Conservation (phyloP, 2,797 vertebrate genomes). For the Hozukius guyotensis region DNA sequence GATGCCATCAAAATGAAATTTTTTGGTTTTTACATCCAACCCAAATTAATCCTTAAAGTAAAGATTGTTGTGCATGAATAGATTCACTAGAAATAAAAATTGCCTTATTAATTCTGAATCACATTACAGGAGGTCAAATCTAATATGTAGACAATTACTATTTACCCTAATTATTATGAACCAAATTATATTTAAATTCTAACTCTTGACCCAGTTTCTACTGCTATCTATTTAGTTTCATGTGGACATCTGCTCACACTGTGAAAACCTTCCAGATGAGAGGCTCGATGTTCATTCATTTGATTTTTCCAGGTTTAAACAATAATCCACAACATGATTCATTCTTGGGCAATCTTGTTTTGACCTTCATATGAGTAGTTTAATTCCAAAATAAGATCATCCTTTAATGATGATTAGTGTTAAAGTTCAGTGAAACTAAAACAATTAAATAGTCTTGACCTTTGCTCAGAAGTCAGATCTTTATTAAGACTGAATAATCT, state of each 20-base stretch:
- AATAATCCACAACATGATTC: not conserved
- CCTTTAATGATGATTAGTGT: not conserved
- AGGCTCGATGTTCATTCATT: not conserved
- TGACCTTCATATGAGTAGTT: not conserved
- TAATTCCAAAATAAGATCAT: not conserved
- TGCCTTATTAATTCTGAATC: not conserved
- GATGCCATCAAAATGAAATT: not conserved
- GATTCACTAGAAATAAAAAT: not conserved
- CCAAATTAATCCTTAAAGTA: not conserved
- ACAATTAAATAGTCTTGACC: not conserved
- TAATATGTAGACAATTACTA: not conserved
- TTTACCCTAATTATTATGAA: not conserved
- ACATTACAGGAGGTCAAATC: not conserved
- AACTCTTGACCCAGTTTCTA: not conserved
- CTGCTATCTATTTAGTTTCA: slow-evolving; percentile 1
- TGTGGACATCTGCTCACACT: not conserved
- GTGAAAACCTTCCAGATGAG: not conserved
- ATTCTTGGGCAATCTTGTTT: not conserved
- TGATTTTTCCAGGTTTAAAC: not conserved
- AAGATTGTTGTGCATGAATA: not conserved
- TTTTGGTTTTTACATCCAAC: not conserved
- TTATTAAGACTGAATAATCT: not conserved
- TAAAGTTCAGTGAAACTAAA: not conserved
- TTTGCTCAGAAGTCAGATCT: not conserved
- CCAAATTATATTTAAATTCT: not conserved